A percentile compares a stretch with the other conserved stretches of the same genome.
phyloP scores from a whole-genome alignment of 2,797 vertebrate genomes.

The Muscicapa comitata region DNA sequence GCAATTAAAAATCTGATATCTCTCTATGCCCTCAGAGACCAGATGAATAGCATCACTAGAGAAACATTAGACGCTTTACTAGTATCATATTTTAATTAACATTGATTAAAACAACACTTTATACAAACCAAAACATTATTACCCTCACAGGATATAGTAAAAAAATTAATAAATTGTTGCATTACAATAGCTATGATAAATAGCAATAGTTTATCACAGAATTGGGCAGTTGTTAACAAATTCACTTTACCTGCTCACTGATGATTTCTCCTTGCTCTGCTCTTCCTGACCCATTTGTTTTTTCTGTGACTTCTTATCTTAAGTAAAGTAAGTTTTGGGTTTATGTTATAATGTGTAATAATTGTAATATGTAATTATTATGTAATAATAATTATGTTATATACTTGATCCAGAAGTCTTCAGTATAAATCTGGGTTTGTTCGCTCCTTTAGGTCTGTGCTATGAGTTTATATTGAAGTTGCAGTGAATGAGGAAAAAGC shows the following conservation, averaged over 20 bases:
- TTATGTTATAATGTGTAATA: background rate
- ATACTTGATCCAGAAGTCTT: background rate
- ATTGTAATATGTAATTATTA: no score
- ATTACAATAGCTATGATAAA: background rate
- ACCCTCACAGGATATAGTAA: background rate
- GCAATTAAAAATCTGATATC: slow-evolving; percentile 24
- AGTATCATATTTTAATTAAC: slow-evolving; percentile 38
- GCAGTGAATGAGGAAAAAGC: background rate
- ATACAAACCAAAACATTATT: background rate
- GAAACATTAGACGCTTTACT: background rate
- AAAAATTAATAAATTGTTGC: background rate
- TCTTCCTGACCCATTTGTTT: background rate
- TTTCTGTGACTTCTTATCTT: background rate
- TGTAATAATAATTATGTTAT: no score
- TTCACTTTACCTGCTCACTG: background rate
- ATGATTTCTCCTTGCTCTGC: background rate
- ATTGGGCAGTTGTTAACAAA: background rate
- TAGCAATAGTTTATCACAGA: background rate
- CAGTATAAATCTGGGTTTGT: background rate
- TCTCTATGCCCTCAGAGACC: background rate
- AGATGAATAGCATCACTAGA: background rate
- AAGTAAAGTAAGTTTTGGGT: background rate
- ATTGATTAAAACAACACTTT: slow-evolving; percentile 23
- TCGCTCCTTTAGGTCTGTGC: background rate
- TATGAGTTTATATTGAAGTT: background rate